These are phyloP conservation scores for Tolmerus cingulatus DNA, from an alignment of 2,888 invertebrate species.

Conservation along the genomic window DNA sequence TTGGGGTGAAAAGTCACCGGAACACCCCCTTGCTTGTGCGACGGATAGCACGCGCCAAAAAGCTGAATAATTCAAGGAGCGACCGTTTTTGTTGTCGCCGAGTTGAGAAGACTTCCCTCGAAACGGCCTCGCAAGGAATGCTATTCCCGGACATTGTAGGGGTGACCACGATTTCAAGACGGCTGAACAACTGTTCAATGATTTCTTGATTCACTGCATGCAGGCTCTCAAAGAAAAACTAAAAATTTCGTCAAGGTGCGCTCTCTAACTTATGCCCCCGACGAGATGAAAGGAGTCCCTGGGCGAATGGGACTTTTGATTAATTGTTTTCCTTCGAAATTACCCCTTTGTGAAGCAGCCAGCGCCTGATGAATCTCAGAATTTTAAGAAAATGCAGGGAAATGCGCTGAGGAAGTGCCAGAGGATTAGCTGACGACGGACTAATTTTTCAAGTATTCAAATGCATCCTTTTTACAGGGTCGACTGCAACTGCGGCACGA, in stretches of 20 bases:
- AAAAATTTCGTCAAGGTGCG: slow-evolving; percentile 22
- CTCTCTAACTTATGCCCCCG: neutral
- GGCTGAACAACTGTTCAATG: slow-evolving; percentile 30
- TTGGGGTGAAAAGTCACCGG: slow-evolving; percentile 45
- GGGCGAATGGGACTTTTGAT: slow-evolving; percentile 8
- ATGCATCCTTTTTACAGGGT: neutral
- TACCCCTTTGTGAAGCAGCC: slow-evolving; percentile 22
- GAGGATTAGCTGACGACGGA: slow-evolving; percentile 23
- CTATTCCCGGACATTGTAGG: slow-evolving; percentile 6
- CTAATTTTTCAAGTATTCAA: slow-evolving; percentile 2
- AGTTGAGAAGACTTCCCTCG: neutral
- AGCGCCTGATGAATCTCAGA: slow-evolving; percentile 18
- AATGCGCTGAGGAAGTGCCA: neutral
- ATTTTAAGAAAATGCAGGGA: neutral
- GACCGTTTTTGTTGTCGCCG: slow-evolving; percentile 7
- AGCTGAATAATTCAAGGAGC: slow-evolving; percentile 16
- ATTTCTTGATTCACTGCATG: slow-evolving; percentile 11
- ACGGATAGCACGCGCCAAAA: slow-evolving; percentile 45
- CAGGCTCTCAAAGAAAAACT: neutral
- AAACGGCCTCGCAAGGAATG: neutral
- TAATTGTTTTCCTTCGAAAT: slow-evolving; percentile 29
- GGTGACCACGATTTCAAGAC: slow-evolving; percentile 31
- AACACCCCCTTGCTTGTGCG: slow-evolving; percentile 39
- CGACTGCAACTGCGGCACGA: neutral
- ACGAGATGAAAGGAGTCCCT: neutral